These are phyloP conservation scores for Rhynchomys soricoides DNA, from an alignment of 2,113 vertebrate genomes.

Conservation along the genomic window DNA sequence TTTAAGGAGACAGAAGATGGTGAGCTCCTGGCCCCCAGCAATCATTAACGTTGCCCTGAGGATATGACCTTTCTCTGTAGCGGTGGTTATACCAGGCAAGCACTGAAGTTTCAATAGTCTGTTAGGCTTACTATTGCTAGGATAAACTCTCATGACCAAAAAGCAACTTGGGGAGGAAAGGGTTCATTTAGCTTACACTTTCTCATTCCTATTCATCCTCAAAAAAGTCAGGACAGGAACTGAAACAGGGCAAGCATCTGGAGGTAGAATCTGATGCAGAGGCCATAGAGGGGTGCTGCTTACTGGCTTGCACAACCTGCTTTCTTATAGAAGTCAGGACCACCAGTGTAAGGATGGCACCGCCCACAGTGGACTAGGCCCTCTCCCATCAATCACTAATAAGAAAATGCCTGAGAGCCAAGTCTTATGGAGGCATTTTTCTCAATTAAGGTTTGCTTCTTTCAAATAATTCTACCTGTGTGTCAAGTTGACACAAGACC, in stretches of 20 bases:
- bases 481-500: not conserved
- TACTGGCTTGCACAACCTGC: not conserved
- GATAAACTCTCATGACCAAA: not conserved
- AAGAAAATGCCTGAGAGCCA: not conserved
- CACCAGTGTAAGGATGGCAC: not conserved
- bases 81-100: too few species aligned
- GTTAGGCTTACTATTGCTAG: not conserved
- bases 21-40: too few species aligned
- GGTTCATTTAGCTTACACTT: not conserved
- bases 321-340: not conserved
- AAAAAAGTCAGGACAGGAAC: not conserved
- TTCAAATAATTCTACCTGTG: not conserved
- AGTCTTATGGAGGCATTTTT: not conserved
- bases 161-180: not conserved
- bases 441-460: not conserved
- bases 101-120: not conserved
- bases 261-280: not conserved
- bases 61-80: fast-evolving
- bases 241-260: not conserved
- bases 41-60: not conserved
- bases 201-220: not conserved
- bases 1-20: not conserved
- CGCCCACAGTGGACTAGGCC: not conserved
- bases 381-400: not conserved
- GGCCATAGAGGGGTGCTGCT: not conserved